Conservation (phyloP, 2,888 invertebrate genomes). For the Platycheirus rosarum region DNA sequence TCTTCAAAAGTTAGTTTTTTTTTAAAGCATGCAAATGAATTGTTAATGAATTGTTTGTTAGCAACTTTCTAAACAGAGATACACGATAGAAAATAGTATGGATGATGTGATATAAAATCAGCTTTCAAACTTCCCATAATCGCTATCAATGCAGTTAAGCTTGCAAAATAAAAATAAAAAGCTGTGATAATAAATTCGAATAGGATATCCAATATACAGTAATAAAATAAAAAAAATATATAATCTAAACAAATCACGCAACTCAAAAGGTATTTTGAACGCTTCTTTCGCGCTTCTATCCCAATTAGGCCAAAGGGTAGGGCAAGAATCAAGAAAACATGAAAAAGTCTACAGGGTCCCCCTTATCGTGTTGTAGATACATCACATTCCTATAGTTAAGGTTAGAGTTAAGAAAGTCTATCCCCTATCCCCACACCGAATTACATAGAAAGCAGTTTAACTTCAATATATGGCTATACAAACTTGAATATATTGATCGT, state of each 20-base stretch:
- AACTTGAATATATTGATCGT: slow-evolving; percentile 52
- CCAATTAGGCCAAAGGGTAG: slow-evolving; percentile 28
- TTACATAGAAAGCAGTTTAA: slow-evolving; percentile 40
- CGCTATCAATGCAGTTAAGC: slow-evolving; percentile 23
- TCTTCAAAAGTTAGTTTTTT: neutral
- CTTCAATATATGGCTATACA: neutral
- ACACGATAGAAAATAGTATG: neutral
- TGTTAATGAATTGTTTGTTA: slow-evolving; percentile 48
- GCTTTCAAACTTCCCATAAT: slow-evolving; percentile 2
- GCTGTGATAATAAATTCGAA: slow-evolving; percentile 1
- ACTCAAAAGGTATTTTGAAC: slow-evolving; percentile 5
- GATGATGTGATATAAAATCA: slow-evolving; percentile 7
- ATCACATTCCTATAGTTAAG: slow-evolving; percentile 32
- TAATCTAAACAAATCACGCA: slow-evolving; percentile 59
- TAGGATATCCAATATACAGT: slow-evolving; percentile 15
- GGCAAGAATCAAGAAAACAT: slow-evolving; percentile 26
- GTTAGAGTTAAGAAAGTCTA: slow-evolving; percentile 35
- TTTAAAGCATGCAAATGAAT: slow-evolving; percentile 39
- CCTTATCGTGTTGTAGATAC: slow-evolving; percentile 40
- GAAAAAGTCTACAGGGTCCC: neutral
- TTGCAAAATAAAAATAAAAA: slow-evolving; percentile 10
- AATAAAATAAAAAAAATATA: neutral
- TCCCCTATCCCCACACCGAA: slow-evolving; percentile 6
- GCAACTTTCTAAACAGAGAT: slow-evolving; percentile 7
- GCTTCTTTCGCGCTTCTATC: slow-evolving; percentile 21